A percentile compares a stretch with the other conserved stretches of the same genome.
phyloP scores from a whole-genome alignment of 2,888 invertebrate genomes.

The Escarpia spicata region DNA sequence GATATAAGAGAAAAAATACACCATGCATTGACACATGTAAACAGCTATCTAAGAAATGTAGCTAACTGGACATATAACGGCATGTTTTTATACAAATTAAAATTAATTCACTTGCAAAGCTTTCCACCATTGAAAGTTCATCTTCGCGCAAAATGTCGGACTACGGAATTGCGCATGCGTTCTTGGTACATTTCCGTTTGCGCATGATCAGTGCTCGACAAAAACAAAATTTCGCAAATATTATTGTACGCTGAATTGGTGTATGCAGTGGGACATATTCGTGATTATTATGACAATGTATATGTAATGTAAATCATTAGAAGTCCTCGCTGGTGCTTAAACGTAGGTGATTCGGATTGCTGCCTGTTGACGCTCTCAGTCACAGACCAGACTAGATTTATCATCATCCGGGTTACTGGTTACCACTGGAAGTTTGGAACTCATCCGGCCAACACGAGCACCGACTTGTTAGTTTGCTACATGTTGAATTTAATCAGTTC shows the following conservation, averaged over 20 bases:
- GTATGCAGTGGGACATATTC: neutral
- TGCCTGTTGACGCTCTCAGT: neutral
- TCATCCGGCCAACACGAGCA: neutral
- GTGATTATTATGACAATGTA: neutral
- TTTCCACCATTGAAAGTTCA: conserved; percentile 27
- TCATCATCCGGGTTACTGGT: neutral
- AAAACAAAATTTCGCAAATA: neutral
- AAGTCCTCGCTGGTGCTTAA: neutral
- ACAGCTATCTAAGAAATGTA: conserved; percentile 2
- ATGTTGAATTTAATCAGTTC: neutral
- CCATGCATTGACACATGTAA: neutral
- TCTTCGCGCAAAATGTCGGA: conserved; percentile 63
- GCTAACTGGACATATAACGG: neutral
- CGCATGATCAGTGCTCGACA: conserved; percentile 4
- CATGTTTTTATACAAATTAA: conserved; percentile 18
- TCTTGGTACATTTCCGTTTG: neutral
- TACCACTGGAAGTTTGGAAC: neutral
- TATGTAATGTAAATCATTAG: neutral
- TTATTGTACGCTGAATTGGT: neutral
- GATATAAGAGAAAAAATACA: neutral
- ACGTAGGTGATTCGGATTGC: neutral
- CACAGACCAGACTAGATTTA: neutral
- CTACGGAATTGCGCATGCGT: conserved; percentile 53
- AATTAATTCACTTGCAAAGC: conserved; percentile 18
- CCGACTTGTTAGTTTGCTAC: neutral